Evolutionary conservation across 2,888 invertebrate genomes (phyloP).

Genomic region (Sphaerophoria rueppellii): DNA sequence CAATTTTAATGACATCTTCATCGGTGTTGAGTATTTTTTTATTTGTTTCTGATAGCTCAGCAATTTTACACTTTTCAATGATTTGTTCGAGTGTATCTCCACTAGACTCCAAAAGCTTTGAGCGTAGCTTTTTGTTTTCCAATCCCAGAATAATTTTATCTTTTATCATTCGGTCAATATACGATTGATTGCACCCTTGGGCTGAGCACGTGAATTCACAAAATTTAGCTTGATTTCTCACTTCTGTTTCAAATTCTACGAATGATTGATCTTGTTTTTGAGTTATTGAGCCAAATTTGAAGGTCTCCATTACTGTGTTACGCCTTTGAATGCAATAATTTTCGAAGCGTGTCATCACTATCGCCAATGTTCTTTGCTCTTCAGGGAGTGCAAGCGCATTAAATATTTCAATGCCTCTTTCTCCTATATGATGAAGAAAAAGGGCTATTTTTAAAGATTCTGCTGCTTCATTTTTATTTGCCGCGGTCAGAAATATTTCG

Average conservation of each 20-base stretch:
- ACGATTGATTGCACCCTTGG: constrained; percentile 23
- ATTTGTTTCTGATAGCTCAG: constrained; percentile 32
- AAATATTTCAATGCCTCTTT: constrained; percentile 42
- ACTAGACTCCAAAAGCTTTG: constrained; percentile 46
- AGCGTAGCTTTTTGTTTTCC: constrained; percentile 42
- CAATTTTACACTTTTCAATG: constrained; percentile 42
- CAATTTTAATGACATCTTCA: constrained; percentile 24
- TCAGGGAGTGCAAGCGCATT: constrained; percentile 33
- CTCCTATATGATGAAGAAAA: constrained; percentile 49
- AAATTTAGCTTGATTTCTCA: constrained; percentile 50
- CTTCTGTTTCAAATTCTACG: constrained; percentile 53
- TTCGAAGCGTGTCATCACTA: constrained; percentile 39
- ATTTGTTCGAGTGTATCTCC: constrained; percentile 27
- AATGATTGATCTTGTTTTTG: constrained; percentile 50
- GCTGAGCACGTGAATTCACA: constrained; percentile 41
- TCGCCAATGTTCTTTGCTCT: constrained; percentile 19
- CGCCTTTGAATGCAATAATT: constrained; percentile 34
- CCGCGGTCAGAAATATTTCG: constrained; percentile 40
- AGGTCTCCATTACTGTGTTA: constrained; percentile 39
- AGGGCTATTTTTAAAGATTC: constrained; percentile 38
- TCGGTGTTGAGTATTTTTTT: constrained; percentile 39
- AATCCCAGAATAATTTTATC: constrained; percentile 44
- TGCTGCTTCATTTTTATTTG: constrained; percentile 32
- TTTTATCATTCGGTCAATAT: constrained; percentile 38
- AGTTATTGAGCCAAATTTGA: constrained; percentile 35